Evolutionary conservation across 1,140 invertebrate genomes (phyloP).

Genomic region (Drosophila pallidifrons): DNA sequence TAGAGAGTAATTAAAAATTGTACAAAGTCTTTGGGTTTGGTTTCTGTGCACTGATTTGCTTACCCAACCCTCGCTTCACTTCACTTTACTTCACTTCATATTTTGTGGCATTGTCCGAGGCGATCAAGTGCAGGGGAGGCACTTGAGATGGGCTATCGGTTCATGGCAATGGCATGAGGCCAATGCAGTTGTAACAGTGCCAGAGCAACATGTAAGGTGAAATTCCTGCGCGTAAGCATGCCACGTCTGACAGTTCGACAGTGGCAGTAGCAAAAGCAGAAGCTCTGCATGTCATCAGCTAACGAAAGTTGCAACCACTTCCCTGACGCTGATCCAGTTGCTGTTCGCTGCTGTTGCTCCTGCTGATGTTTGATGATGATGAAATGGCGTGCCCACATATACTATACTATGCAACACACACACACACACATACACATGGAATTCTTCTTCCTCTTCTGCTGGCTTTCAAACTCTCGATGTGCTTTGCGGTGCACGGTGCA

Average conservation of each 20-base stretch:
- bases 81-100: conserved; percentile 2
- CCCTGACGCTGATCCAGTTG: conserved; percentile 32
- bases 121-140: conserved; percentile 39
- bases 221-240: conserved; percentile 52
- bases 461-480: conserved; percentile 11
- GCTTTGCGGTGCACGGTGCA: conserved; percentile 45
- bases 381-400: conserved; percentile 76
- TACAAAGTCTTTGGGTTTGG: background rate
- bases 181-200: conserved; percentile 15
- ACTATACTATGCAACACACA: conserved; percentile 33
- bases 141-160: conserved; percentile 5
- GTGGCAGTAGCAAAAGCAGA: conserved; percentile 10
- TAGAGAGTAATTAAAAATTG: conserved; percentile 45
- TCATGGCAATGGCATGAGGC: background rate
- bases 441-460: background rate
- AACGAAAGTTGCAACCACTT: conserved; percentile 60
- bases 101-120: conserved; percentile 40
- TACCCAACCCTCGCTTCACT: conserved; percentile 3
- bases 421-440: conserved; percentile 9
- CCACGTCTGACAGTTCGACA: conserved; percentile 15
- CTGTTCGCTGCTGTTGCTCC: conserved; percentile 29
- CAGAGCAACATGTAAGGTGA: conserved; percentile 28
- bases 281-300: conserved; percentile 73
- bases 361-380: conserved; percentile 74
- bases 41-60: conserved; percentile 41